These are phyloP conservation scores for Cyclopterus lumpus DNA, from an alignment of 2,797 vertebrate species.

Conservation along the genomic window DNA sequence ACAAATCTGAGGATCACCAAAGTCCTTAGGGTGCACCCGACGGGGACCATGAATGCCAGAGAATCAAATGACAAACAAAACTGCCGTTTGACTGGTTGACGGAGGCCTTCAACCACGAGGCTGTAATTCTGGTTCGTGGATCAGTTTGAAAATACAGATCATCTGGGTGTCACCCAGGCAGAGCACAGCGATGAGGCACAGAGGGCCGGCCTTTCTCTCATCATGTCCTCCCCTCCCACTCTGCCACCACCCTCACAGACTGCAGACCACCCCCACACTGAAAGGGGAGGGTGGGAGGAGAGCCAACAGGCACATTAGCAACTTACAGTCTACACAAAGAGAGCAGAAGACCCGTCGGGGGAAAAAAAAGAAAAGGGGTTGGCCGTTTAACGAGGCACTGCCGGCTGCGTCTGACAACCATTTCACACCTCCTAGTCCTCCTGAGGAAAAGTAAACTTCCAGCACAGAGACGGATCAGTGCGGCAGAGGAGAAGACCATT, in stretches of 20 bases:
- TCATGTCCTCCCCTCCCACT: background rate
- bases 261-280: constrained; percentile 21
- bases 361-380: background rate
- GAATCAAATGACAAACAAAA: no score
- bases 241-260: background rate
- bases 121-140: background rate
- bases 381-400: background rate
- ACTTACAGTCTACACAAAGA: constrained; percentile 7
- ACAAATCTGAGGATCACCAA: background rate
- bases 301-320: constrained; percentile 22
- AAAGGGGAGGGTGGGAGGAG: background rate
- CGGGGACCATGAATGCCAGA: no score
- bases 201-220: background rate
- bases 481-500: background rate
- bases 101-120: no score
- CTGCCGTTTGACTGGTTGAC: no score
- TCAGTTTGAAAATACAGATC: background rate
- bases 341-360: background rate
- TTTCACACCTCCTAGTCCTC: background rate
- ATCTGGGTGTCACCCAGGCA: background rate
- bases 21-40: background rate
- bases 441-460: constrained; percentile 18
- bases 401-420: background rate
- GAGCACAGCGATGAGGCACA: background rate
- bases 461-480: background rate